Conservation (phyloP, 2,888 invertebrate genomes). For the Junonia oenone region DNA sequence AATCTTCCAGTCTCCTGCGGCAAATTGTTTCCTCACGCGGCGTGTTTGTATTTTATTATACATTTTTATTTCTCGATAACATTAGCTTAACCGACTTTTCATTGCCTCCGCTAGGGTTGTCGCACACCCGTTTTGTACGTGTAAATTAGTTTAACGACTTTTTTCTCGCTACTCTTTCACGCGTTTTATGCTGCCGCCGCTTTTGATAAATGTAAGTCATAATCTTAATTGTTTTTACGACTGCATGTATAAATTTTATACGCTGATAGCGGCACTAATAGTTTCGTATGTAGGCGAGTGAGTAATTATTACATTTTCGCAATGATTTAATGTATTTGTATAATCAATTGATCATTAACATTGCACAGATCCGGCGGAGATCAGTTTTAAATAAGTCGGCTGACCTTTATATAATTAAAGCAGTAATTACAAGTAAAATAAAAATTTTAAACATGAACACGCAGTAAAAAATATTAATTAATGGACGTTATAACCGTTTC, state of each 20-base stretch:
- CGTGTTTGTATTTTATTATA: slow-evolving; percentile 80
- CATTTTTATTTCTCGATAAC: slow-evolving; percentile 80
- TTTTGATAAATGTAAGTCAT: slow-evolving; percentile 24
- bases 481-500: background rate
- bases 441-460: slow-evolving; percentile 3
- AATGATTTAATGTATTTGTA: slow-evolving; percentile 17
- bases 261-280: slow-evolving; percentile 21
- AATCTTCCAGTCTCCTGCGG: slow-evolving; percentile 78
- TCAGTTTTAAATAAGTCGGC: slow-evolving; percentile 20
- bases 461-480: background rate
- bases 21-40: slow-evolving; percentile 78
- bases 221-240: slow-evolving; percentile 22
- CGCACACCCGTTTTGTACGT: slow-evolving; percentile 35
- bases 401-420: slow-evolving; percentile 22
- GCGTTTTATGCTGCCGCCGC: slow-evolving; percentile 14
- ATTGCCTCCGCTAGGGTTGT: slow-evolving; percentile 74
- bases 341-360: slow-evolving; percentile 24
- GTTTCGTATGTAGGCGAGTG: slow-evolving; percentile 14
- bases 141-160: slow-evolving; percentile 24
- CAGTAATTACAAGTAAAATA: slow-evolving; percentile 10
- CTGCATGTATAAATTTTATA: slow-evolving; percentile 19
- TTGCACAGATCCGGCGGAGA: slow-evolving; percentile 22
- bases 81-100: slow-evolving; percentile 80
- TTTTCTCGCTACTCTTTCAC: slow-evolving; percentile 13
- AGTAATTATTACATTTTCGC: slow-evolving; percentile 19